Percentiles rank a stretch among this genome's conserved stretches.
phyloP scores from a whole-genome alignment of 23 tunicate genomes.

The Ciona savignyi region DNA sequence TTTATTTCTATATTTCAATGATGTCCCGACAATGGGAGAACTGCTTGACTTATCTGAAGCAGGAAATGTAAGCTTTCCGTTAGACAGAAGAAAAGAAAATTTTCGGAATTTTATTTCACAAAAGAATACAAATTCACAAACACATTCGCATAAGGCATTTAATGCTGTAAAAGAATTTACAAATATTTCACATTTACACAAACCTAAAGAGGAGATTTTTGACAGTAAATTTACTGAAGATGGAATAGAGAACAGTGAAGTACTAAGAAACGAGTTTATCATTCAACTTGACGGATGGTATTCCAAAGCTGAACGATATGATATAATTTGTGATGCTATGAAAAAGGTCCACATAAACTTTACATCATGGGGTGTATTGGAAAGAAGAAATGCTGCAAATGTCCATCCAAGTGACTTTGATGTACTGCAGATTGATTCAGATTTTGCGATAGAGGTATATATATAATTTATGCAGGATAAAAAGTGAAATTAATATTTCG shows the following conservation, averaged over 20 bases:
- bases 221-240: no score
- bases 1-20: background rate
- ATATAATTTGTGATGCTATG: constrained; percentile 15
- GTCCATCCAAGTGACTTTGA: constrained; percentile 90
- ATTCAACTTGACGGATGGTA: constrained; percentile 73
- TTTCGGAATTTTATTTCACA: background rate
- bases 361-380: constrained; percentile 32
- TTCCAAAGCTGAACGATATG: constrained; percentile 17
- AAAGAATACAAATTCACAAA: no score
- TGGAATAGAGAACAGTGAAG: background rate
- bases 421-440: constrained; percentile 42
- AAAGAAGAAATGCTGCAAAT: constrained; percentile 36
- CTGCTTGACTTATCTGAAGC: no score
- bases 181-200: no score
- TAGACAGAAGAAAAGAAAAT: background rate
- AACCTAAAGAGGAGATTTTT: no score
- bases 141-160: no score
- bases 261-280: constrained; percentile 38
- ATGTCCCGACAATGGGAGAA: background rate
- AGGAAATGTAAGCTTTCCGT: background rate
- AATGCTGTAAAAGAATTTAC: no score
- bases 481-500: no score
- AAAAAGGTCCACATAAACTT: background rate
- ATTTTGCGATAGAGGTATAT: constrained; percentile 15
- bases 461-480: no score